Evolutionary conservation across 30 jellyfish, hydroid and myxozoan genomes (phyloP), one percentile per base, ranked within the genome.

Genomic region (Cassiopea andromeda): DNA sequence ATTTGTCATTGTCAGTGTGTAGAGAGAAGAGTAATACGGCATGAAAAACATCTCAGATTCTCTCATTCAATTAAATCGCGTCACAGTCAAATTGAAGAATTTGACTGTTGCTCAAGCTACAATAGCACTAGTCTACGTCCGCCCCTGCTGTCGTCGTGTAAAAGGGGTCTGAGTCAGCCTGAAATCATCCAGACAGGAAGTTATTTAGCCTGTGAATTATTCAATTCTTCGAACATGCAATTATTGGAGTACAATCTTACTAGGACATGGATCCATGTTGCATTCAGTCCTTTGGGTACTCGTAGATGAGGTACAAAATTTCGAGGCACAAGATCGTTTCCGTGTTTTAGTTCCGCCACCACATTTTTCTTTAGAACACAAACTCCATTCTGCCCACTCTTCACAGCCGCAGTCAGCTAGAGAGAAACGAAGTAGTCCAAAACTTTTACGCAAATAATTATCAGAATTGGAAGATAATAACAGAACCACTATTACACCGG

Each of bases 351-450:
- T 74, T 18, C 93, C 93, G 7, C 77, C 75, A 7, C 87, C 87
- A 57, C 93, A 85, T 1, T 43, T 16, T 43, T 19, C 43, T 64
- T 73, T 60, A 2, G 93, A 61, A 69, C 93, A 85, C 16, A 75
- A 7, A 71, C 93, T 78, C 93, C 93, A 85, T 44, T 72, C 77
- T 17, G 88, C 48, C 93, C 93, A 85, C 18, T 73, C 89, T 16
- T 16, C 72, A 60, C 73, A 85, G n/a, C 93, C 93, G 73, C 79
- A 60, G 54, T 85, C 93, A 57, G 44, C 93, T 85, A 45, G 27
- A 64, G 73, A 64, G 15, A 5, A 64, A 64, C 8, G 15, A 14
- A 5, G 2, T 54, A 54, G 12, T 54, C 7, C 12, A 54, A 6
- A 54, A 3, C 64, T 3, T 54, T 54, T 54, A 3, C 10, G 7